Evolutionary conservation across 2,888 invertebrate genomes (phyloP).

Genomic region (Andrena marginata): DNA sequence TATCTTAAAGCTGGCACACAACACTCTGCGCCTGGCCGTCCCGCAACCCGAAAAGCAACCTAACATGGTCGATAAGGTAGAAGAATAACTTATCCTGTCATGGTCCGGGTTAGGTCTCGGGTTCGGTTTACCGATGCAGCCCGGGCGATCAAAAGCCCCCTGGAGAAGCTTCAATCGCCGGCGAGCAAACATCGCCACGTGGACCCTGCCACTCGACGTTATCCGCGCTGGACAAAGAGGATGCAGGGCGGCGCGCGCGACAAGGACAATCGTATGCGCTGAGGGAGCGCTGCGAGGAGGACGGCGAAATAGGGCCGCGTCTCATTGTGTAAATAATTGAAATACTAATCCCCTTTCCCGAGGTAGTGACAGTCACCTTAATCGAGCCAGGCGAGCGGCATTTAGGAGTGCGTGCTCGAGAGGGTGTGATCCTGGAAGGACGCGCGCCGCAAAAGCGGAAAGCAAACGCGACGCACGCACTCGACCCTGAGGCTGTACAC

Average conservation of each 20-base stretch:
- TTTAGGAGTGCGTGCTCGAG: slow-evolving; percentile 68
- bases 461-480: slow-evolving; percentile 66
- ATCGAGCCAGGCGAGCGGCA: slow-evolving; percentile 58
- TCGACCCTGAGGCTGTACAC: slow-evolving; percentile 78
- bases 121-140: slow-evolving; percentile 66
- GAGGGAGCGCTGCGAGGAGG: not conserved
- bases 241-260: not conserved
- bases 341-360: slow-evolving; percentile 82
- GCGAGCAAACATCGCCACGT: slow-evolving; percentile 82
- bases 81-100: slow-evolving; percentile 74
- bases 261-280: not conserved
- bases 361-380: slow-evolving; percentile 57
- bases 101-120: slow-evolving; percentile 47
- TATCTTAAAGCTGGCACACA: not conserved
- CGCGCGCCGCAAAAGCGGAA: slow-evolving; percentile 73
- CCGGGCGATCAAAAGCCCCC: slow-evolving; percentile 34
- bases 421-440: slow-evolving; percentile 79
- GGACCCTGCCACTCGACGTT: slow-evolving; percentile 80
- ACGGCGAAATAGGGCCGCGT: slow-evolving; percentile 33
- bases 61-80: slow-evolving; percentile 76
- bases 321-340: slow-evolving; percentile 84
- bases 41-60: slow-evolving; percentile 50
- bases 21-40: slow-evolving; percentile 28
- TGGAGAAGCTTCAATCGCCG: slow-evolving; percentile 49
- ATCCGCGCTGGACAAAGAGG: slow-evolving; percentile 49